phyloP scores from a whole-genome alignment of 2,797 vertebrate genomes.

The Tamandua tetradactyla region DNA sequence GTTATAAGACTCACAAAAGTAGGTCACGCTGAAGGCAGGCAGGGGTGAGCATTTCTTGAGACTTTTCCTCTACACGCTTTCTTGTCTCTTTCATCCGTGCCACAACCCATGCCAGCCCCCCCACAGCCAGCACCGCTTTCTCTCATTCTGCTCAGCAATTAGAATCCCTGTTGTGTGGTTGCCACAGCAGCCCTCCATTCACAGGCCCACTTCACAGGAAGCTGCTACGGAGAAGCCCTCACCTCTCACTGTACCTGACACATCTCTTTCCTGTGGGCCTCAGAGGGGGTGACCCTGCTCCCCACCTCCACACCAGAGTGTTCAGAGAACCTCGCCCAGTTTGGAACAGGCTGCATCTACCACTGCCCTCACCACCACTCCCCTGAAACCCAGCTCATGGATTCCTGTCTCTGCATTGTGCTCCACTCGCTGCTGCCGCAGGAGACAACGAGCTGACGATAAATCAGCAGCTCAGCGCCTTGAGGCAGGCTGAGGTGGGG shows the following conservation, averaged over 20 bases:
- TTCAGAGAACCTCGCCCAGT: background rate
- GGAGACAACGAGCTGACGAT: background rate
- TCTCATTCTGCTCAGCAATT: background rate
- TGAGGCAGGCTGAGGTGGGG: background rate
- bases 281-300: background rate
- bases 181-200: background rate
- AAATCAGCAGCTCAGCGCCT: background rate
- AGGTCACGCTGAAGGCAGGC: too few species aligned
- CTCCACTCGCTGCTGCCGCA: background rate
- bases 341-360: rapidly evolving
- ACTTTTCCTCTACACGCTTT: background rate
- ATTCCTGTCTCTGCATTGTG: rapidly evolving
- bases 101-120: background rate
- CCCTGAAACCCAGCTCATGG: background rate
- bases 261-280: background rate
- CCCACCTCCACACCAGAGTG: rapidly evolving
- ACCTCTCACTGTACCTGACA: too few species aligned
- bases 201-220: background rate
- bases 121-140: background rate
- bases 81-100: background rate
- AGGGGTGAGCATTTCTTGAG: background rate
- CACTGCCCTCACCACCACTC: background rate
- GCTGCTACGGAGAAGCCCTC: background rate
- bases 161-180: background rate
- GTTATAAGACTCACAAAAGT: background rate